phyloP scores from a whole-genome alignment of 1,140 invertebrate genomes.

The Nylanderia fulva region DNA sequence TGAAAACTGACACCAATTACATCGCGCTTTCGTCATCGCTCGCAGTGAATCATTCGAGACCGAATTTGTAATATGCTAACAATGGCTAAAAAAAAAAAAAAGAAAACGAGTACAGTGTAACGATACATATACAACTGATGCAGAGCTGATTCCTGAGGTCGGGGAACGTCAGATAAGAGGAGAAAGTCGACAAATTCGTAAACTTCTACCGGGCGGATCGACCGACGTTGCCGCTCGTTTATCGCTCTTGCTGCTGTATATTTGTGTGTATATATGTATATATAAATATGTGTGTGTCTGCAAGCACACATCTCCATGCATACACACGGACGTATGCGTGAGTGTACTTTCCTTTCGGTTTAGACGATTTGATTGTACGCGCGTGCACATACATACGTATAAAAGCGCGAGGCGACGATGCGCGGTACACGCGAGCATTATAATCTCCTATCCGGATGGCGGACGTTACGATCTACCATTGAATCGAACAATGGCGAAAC shows the following conservation, averaged over 20 bases:
- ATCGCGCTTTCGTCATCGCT: not conserved
- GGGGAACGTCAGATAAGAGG: slow-evolving; percentile 73
- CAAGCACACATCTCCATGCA: too few species aligned
- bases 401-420: slow-evolving; percentile 58
- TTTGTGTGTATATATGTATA: slow-evolving; percentile 13
- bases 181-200: slow-evolving; percentile 78
- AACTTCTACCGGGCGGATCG: slow-evolving; percentile 66
- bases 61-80: slow-evolving; percentile 17
- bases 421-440: slow-evolving; percentile 73
- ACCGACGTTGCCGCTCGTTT: slow-evolving; percentile 66
- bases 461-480: slow-evolving; percentile 84
- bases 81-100: not conserved
- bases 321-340: too few species aligned
- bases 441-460: slow-evolving; percentile 78
- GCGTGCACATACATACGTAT: not conserved
- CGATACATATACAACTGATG: slow-evolving; percentile 48
- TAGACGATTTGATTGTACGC: not conserved
- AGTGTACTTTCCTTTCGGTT: too few species aligned
- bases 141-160: slow-evolving; percentile 55
- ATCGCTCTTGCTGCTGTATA: slow-evolving; percentile 68
- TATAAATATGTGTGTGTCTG: slow-evolving; percentile 22
- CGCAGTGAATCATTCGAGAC: not conserved
- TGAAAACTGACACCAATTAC: not conserved
- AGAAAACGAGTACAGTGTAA: not conserved
- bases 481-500: slow-evolving; percentile 85